Evolutionary conservation across 1,140 invertebrate species (phyloP).

Genomic region (Drosophila teissieri): DNA sequence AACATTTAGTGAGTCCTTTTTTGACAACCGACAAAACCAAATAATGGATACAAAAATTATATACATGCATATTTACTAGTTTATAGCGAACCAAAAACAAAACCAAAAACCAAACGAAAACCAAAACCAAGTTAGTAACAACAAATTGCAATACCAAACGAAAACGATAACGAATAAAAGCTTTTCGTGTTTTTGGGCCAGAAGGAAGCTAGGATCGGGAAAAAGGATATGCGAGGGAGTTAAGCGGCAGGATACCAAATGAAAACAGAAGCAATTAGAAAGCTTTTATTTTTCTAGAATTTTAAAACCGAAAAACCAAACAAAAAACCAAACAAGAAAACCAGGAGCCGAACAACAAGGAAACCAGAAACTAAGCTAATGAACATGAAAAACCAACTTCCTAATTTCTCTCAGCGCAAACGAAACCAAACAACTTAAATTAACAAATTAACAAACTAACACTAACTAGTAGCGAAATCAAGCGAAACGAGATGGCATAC

Average conservation of each 20-base stretch:
- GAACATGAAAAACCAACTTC: constrained; percentile 62
- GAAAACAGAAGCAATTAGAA: constrained; percentile 77
- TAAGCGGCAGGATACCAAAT: constrained; percentile 38
- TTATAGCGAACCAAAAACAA: constrained; percentile 40
- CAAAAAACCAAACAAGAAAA: constrained; percentile 14
- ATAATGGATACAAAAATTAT: constrained; percentile 23
- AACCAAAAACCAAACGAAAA: constrained; percentile 5
- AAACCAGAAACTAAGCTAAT: constrained; percentile 25
- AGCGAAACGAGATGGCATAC: constrained; percentile 19
- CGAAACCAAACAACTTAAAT: constrained; percentile 41
- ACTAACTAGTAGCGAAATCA: constrained; percentile 32
- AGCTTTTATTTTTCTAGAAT: constrained; percentile 82
- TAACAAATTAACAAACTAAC: constrained; percentile 14
- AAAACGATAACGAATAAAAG: constrained; percentile 24
- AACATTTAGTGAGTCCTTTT: constrained; percentile 59
- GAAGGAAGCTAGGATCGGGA: constrained; percentile 18
- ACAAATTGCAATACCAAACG: constrained; percentile 20
- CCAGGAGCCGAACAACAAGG: too few relatives aligned
- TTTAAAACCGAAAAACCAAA: constrained; percentile 51
- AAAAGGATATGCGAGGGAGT: constrained; percentile 4
- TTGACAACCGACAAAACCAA: constrained; percentile 37
- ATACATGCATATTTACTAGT: constrained; percentile 46
- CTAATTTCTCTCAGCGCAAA: constrained; percentile 78
- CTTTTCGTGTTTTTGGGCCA: constrained; percentile 51
- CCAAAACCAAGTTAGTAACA: constrained; percentile 29